Evolutionary conservation across 1,140 invertebrate species (phyloP), one percentile per base, ranked within the genome.

Genomic region (Eulimnadia texana): DNA sequence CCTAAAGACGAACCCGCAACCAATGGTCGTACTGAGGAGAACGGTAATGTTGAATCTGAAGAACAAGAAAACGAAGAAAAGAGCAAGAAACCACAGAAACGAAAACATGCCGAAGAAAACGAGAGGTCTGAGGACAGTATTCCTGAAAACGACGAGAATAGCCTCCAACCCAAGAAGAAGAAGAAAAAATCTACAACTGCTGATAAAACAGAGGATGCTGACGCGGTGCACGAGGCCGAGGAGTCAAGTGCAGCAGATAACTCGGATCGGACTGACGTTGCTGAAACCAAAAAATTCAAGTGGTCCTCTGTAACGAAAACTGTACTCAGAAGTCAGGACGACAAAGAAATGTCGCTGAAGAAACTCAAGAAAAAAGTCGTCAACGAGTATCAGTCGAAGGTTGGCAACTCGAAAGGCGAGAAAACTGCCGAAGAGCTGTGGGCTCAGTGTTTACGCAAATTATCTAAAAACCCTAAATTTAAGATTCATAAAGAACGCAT

Each of bases 71-170:
- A 61, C 25, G 53, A 29, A 11, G 56, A 63, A 42, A 67, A 68
- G 33, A 66, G 65, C 52, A 66, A 53, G 47, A 67, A n/a, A n/a
- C n/a, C n/a, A n/a, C n/a, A n/a, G n/a, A n/a, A 65, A 60, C 64
- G 55, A 11, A 55, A 57, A 27, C 29, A 10, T 19, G 29, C 50
- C 3, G 50, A 65, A 62, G 61, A 51, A 50, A 24, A 49, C 22
- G 50, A n/a, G n/a, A n/a, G n/a, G n/a, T n/a, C n/a, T n/a, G n/a
- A n/a, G n/a, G n/a, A n/a, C n/a, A n/a, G n/a, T n/a, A n/a, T n/a
- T n/a, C n/a, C n/a, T n/a, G n/a, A n/a, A n/a, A n/a, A n/a, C n/a
- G n/a, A n/a, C n/a, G 19, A 19, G 50, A 22, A 16, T 60, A 23
- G 25, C n/a, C 53, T 1, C 29, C 47, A 58, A n/a, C 49, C 50